These are phyloP conservation scores for Channa striata DNA, from an alignment of 2,797 vertebrate genomes.

Conservation along the genomic window DNA sequence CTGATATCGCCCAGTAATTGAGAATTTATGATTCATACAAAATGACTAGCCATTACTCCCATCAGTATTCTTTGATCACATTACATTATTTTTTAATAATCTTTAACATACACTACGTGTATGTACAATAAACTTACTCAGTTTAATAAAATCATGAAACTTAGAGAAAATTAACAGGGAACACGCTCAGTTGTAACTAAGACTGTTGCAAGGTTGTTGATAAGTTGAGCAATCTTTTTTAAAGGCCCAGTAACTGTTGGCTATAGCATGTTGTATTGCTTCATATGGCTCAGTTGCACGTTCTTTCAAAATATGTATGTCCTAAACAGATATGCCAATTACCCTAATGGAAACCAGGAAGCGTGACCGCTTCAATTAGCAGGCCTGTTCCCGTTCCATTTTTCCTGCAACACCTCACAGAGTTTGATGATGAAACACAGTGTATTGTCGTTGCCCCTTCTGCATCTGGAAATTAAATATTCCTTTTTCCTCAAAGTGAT, in stretches of 20 bases:
- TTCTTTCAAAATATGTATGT: slow-evolving; percentile 75
- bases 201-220: slow-evolving; percentile 5
- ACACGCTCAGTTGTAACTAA: slow-evolving; percentile 8
- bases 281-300: slow-evolving; percentile 73
- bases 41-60: slow-evolving; percentile 1
- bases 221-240: slow-evolving; percentile 19
- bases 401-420: slow-evolving; percentile 74
- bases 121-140: not conserved
- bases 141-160: not conserved
- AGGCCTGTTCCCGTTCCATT: slow-evolving; percentile 66
- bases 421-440: slow-evolving; percentile 67
- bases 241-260: slow-evolving; percentile 42
- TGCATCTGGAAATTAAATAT: slow-evolving; percentile 60
- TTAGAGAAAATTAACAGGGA: not conserved
- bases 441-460: slow-evolving; percentile 43
- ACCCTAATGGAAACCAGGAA: slow-evolving; percentile 78
- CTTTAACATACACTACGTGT: not conserved
- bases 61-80: not conserved
- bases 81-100: not conserved
- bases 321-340: slow-evolving; percentile 83
- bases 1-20: slow-evolving; percentile 7
- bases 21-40: not conserved
- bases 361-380: slow-evolving; percentile 79
- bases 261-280: slow-evolving; percentile 49
- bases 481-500: slow-evolving; percentile 59